Conservation (phyloP, 2,113 vertebrate species). For the Cyphomyrus discorhynchus region DNA sequence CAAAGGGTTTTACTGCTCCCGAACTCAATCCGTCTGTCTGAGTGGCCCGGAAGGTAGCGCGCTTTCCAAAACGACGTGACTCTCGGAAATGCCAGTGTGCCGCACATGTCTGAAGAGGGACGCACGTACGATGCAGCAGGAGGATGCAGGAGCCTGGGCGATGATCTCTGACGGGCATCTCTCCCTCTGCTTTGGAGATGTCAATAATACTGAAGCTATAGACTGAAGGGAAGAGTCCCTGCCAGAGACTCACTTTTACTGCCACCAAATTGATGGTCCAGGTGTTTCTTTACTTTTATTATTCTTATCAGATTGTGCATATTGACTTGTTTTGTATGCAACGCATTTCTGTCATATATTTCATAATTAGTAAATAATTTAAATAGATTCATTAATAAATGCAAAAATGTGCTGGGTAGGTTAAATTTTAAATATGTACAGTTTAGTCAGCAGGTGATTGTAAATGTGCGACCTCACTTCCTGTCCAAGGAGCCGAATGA, state of each 20-base stretch:
- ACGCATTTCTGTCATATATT: neutral
- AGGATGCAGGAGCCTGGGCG: neutral
- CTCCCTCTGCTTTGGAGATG: neutral
- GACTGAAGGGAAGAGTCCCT: neutral
- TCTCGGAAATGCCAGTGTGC: neutral
- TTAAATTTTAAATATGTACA: neutral
- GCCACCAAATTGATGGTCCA: neutral
- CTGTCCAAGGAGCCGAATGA: neutral
- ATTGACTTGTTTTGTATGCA: neutral
- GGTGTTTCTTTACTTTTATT: neutral
- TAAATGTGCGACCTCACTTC: neutral
- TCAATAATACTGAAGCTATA: neutral
- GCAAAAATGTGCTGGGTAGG: neutral
- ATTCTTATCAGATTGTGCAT: neutral
- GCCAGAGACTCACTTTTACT: neutral
- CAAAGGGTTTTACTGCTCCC: neutral
- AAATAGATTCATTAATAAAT: neutral
- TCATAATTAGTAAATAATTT: neutral
- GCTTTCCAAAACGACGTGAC: neutral
- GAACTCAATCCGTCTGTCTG: neutral
- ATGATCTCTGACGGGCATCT: neutral
- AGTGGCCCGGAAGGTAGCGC: neutral
- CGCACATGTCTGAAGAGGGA: neutral
- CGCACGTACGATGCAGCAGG: neutral
- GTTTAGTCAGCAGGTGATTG: neutral